Evolutionary conservation across 2,113 vertebrate species (phyloP), one percentile per base, ranked within the genome.

Genomic region (Ictidomys tridecemlineatus): DNA sequence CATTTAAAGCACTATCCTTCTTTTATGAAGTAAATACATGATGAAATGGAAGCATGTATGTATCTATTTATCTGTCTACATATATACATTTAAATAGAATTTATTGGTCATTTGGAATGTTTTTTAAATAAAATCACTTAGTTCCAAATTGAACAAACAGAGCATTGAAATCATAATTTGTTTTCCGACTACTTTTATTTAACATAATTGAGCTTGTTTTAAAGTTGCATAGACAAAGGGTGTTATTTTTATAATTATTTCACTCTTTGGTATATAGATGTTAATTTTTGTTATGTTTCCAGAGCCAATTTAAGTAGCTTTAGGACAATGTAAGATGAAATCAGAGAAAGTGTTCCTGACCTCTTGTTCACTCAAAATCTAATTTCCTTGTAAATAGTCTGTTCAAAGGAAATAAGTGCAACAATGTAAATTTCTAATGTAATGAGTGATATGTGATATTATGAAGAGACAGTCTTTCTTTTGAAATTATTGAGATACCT

Each of bases 371-470:
- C 51, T 96, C 72, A 97, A 97, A 82, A 48, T 65, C 30, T 45
- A 88, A 97, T 98, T 97, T 98, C 48, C 78, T 97, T 96, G 42
- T 87, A 95, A 98, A 95, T 34, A 97, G 34, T 78, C 77, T 39
- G 17, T 86, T 97, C 26, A 86, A 88, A 97, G 58, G 82, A 98
- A 97, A 51, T 69, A 0, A 89, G 69, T 0, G 4, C 48, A 77
- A 22, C 32, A 3, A 83, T 58, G 1, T 95, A 67, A 97, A 95
- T 85, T 90, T 91, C 76, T 61, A 92, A 39, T 48, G 87, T 88
- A 51, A 92, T 84, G 39, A 90, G 14, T n/a, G 91, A 51, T 65
- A 92, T 51, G 30, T 93, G 3, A 53, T 80, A 51, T 51, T 82
- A 16, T 61, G 34, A 14, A 96, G 63, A 93, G 37, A 83, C 6